Evolutionary conservation across 1,140 invertebrate species (phyloP).

Genomic region (Metaphire vulgaris): DNA sequence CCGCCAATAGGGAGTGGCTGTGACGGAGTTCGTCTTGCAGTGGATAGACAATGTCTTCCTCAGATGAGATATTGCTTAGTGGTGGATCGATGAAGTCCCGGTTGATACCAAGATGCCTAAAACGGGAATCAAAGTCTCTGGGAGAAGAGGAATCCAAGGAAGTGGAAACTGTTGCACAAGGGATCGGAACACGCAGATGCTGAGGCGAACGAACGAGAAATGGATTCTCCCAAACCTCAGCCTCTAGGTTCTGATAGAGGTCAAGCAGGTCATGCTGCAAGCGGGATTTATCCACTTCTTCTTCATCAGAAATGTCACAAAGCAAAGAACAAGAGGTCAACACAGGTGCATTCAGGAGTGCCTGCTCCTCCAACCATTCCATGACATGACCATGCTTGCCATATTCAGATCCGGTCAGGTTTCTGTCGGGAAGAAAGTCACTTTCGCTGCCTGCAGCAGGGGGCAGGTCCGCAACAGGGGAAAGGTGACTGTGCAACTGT

Average conservation of each 20-base stretch:
- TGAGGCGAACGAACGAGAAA: too few species aligned
- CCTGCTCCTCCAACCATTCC: slow-evolving; percentile 20
- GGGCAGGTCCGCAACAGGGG: too few species aligned
- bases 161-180: too few species aligned
- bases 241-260: too few species aligned
- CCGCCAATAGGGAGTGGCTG: neutral
- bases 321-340: too few species aligned
- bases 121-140: neutral
- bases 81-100: neutral
- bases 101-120: neutral
- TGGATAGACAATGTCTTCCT: neutral
- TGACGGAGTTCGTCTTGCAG: neutral
- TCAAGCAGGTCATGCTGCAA: too few species aligned
- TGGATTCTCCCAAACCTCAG: too few species aligned
- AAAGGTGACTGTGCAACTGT: neutral
- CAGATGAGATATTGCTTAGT: slow-evolving; percentile 16
- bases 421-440: neutral
- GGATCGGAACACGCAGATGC: too few species aligned
- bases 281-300: too few species aligned
- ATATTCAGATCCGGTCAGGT: neutral
- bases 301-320: too few species aligned
- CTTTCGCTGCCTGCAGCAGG: slow-evolving; percentile 3
- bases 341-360: neutral
- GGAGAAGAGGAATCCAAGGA: too few species aligned
- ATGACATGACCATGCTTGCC: slow-evolving; percentile 19